These are phyloP conservation scores for Cheracebus regulus DNA, from an alignment of 2,797 vertebrate genomes.

Conservation along the genomic window DNA sequence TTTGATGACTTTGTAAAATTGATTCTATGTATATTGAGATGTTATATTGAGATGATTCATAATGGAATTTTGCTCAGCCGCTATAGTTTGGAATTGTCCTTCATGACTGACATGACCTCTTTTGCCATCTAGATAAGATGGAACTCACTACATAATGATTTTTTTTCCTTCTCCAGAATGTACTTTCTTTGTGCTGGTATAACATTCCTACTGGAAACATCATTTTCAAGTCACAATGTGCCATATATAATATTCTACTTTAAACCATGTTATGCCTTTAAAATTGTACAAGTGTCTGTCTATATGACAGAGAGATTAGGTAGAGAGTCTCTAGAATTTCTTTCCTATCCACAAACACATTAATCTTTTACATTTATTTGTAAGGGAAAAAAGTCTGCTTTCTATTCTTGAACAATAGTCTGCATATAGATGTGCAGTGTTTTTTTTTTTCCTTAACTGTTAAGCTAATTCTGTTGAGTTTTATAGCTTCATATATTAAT, in stretches of 20 bases:
- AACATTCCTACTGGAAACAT: slow-evolving; percentile 51
- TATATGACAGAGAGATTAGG: slow-evolving; percentile 73
- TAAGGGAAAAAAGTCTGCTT: slow-evolving; percentile 74
- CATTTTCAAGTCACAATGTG: slow-evolving; percentile 61
- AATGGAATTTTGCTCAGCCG: slow-evolving; percentile 68
- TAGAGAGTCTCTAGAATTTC: slow-evolving; percentile 73
- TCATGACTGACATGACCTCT: slow-evolving; percentile 69
- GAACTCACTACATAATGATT: slow-evolving; percentile 60
- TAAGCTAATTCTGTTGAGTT: neutral
- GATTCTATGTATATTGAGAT: slow-evolving; percentile 69
- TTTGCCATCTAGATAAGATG: slow-evolving; percentile 64
- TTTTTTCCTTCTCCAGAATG: slow-evolving; percentile 49
- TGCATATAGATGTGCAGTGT: neutral
- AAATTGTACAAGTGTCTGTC: slow-evolving; percentile 4
- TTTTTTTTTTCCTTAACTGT: slow-evolving; percentile 47
- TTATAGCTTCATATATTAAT: neutral
- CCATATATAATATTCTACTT: slow-evolving; percentile 41
- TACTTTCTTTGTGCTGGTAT: slow-evolving; percentile 64
- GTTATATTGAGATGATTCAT: slow-evolving; percentile 63
- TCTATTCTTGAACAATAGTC: slow-evolving; percentile 54
- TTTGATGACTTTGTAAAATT: slow-evolving; percentile 71
- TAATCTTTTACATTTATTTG: slow-evolving; percentile 78
- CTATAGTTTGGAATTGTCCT: slow-evolving; percentile 63
- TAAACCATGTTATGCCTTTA: slow-evolving; percentile 40
- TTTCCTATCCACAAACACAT: slow-evolving; percentile 68